These are phyloP conservation scores for Itoplectis maculator DNA, from an alignment of 2,888 invertebrate species.

Conservation along the genomic window DNA sequence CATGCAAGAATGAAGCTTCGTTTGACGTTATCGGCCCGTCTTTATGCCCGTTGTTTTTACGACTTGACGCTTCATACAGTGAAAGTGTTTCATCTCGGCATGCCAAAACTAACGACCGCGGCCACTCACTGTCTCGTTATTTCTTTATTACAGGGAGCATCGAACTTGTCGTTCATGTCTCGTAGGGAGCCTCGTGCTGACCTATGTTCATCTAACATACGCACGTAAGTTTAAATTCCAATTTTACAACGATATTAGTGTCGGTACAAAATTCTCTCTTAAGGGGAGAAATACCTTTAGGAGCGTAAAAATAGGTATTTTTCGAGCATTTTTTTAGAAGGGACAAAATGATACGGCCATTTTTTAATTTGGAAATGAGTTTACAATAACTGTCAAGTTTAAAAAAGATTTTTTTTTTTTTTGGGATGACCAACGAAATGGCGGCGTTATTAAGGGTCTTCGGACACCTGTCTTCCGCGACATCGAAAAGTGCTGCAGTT, in stretches of 20 bases:
- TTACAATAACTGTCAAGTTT: too few relatives aligned
- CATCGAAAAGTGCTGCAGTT: too few relatives aligned
- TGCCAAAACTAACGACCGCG: not conserved
- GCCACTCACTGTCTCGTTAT: slow-evolving; percentile 14
- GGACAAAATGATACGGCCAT: too few relatives aligned
- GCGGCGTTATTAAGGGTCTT: too few relatives aligned
- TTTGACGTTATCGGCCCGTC: not conserved
- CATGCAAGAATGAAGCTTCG: not conserved
- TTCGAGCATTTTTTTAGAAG: too few relatives aligned
- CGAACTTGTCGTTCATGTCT: slow-evolving; percentile 50
- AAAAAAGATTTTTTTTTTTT: too few relatives aligned
- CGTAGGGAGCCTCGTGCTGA: slow-evolving; percentile 52
- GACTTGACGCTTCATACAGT: not conserved
- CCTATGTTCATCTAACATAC: slow-evolving; percentile 47
- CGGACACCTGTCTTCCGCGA: too few relatives aligned
- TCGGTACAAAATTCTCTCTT: too few relatives aligned
- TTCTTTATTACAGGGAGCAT: slow-evolving; percentile 56
- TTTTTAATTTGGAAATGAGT: too few relatives aligned
- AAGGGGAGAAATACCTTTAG: too few relatives aligned
- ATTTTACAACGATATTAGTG: not conserved
- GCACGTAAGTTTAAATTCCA: slow-evolving; percentile 54
- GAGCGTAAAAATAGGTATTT: too few relatives aligned
- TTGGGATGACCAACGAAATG: too few relatives aligned
- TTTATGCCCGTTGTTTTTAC: slow-evolving; percentile 15
- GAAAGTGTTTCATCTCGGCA: not conserved